Base-by-base conservation (phyloP, 2,113 vertebrate genomes). In the Cyanoliseus patagonus region DNA sequence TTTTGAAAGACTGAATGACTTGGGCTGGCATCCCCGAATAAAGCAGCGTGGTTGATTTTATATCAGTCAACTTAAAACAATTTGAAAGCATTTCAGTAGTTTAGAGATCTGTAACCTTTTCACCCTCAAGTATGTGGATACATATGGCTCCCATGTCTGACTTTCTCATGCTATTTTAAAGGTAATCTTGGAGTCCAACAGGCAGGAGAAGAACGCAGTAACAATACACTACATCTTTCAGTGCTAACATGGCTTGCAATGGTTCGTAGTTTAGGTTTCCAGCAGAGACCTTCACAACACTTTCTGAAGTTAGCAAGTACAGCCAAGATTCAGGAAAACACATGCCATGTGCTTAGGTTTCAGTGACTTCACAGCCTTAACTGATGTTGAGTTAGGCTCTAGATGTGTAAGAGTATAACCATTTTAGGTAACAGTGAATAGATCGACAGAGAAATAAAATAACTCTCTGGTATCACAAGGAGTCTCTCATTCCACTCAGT, bases 391-490 rank as follows among this genome's bases (percentile, higher is more conserved):
- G 82, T 44, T 68, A 68, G n/a, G 46, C 55, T 94, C 37, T 55
- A 49, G 57, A 73, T 28, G 80, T 57, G 13, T 17, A 83, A 74
- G 62, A 85, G 89, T 25, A 92, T 68, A 83, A 86, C 83, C 67
- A 68, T 92, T 95, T 95, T 87, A 95, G 91, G 81, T 41, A 96
- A 84, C 1, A 78, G 17, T 33, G 77, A 68, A 91, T 0, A 35
- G 44, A 90, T 68, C 74, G 75, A 68, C 73, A 81, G 69, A 88
- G 79, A 92, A 96, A 77, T 27, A 88, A 82, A 88, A 44, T 37
- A 64, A 75, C 66, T 49, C 47, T 16, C 69, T 78, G 5, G 35
- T 88, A 69, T 63, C 42, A 86, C 49, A 55, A 53, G 6, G 14
- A 86, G 61, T 28, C 62, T 20, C 69, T 76, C 44, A 57, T 49